phyloP scores from a whole-genome alignment of 2,113 vertebrate species.

The Apeltes quadracus region DNA sequence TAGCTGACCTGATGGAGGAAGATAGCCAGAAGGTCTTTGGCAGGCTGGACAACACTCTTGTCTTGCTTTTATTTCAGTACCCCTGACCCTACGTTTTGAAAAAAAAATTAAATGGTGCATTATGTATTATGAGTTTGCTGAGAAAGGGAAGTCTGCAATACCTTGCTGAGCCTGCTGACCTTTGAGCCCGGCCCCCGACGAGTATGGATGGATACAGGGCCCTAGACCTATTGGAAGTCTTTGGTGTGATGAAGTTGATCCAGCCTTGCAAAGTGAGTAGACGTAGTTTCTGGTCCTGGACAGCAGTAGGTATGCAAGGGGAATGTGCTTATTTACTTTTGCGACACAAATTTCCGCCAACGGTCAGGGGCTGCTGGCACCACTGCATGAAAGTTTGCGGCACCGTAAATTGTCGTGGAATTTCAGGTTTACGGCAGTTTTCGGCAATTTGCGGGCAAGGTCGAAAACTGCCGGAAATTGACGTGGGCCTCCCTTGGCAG shows the following conservation, averaged over 20 bases:
- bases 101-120: no score
- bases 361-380: neutral
- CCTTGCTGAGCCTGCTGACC: neutral
- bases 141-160: neutral
- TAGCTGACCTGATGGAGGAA: constrained; percentile 63
- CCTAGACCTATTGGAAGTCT: neutral
- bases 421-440: no score
- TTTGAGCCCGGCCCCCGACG: neutral
- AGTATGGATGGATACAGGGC: neutral
- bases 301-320: neutral
- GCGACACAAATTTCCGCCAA: neutral
- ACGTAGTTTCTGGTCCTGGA: neutral
- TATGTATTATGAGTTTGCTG: neutral
- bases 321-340: neutral
- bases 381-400: no score
- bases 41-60: constrained; percentile 34
- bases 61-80: constrained; percentile 37
- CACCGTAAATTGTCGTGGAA: no score
- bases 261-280: neutral
- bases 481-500: no score
- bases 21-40: constrained; percentile 60
- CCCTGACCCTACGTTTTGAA: constrained; percentile 13
- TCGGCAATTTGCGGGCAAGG: no score
- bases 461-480: no score
- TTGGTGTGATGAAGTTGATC: neutral